These are phyloP conservation scores for Matsumyia berberina DNA, from an alignment of 2,888 invertebrate species.

Conservation along the genomic window DNA sequence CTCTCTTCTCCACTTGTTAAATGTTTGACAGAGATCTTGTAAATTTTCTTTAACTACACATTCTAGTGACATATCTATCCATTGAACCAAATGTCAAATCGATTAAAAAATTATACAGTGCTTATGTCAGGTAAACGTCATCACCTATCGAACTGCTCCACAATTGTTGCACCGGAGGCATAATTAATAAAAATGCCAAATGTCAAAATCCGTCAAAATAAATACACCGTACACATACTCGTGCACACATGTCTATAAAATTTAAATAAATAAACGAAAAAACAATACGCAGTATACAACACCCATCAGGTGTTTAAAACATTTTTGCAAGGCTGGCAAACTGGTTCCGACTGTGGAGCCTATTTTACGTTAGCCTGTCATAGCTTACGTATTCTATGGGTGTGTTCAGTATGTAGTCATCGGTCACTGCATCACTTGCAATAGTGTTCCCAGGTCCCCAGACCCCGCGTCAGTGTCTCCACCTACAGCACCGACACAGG, in stretches of 20 bases:
- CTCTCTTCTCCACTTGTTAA: too few relatives aligned
- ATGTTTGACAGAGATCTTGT: too few relatives aligned
- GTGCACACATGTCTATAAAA: slow-evolving; percentile 1
- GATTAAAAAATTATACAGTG: slow-evolving; percentile 3
- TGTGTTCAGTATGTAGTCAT: slow-evolving; percentile 72
- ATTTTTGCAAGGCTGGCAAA: slow-evolving; percentile 53
- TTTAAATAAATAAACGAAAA: slow-evolving; percentile 22
- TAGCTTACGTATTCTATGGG: slow-evolving; percentile 66
- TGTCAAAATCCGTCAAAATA: slow-evolving; percentile 67
- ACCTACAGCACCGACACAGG: slow-evolving; percentile 37
- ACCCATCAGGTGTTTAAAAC: slow-evolving; percentile 66
- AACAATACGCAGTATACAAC: slow-evolving; percentile 28
- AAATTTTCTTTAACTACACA: too few relatives aligned
- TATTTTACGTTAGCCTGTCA: slow-evolving; percentile 60
- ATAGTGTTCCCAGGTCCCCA: neutral
- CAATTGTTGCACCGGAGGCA: slow-evolving; percentile 36
- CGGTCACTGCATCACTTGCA: slow-evolving; percentile 74
- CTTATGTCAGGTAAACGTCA: slow-evolving; percentile 49
- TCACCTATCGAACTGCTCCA: slow-evolving; percentile 45
- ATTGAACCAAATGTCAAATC: slow-evolving; percentile 6
- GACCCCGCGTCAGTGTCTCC: slow-evolving; percentile 27
- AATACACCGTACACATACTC: neutral
- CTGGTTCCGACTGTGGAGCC: slow-evolving; percentile 56
- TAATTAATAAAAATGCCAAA: slow-evolving; percentile 69
- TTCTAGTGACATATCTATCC: slow-evolving; percentile 1